A percentile compares a stretch with the other conserved stretches of the same genome.
Evolutionary conservation across 1,140 invertebrate species (phyloP).

Genomic region (Macrobrachium rosenbergii): DNA sequence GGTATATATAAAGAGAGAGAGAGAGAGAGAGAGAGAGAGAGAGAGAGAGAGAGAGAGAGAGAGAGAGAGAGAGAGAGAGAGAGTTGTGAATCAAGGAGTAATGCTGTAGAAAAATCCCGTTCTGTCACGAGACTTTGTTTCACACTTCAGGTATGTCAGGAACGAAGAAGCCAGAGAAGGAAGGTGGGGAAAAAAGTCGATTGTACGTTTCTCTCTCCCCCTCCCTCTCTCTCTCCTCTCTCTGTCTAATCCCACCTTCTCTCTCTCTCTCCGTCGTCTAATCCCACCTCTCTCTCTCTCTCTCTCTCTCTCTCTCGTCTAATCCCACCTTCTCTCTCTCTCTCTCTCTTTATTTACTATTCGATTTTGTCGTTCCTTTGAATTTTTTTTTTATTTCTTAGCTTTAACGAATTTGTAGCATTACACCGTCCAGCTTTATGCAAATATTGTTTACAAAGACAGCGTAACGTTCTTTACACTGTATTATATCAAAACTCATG

Average conservation of each 20-base stretch:
- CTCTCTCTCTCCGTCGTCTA: slow-evolving; percentile 44
- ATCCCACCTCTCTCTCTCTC: slow-evolving; percentile 39
- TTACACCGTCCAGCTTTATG: no score
- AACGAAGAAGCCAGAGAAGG: no score
- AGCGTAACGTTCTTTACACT: no score
- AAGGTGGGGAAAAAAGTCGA: no score
- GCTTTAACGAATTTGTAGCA: neutral
- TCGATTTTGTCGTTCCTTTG: neutral
- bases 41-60: slow-evolving; percentile 13
- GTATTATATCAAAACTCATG: no score
- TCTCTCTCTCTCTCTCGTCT: slow-evolving; percentile 12
- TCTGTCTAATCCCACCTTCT: no score
- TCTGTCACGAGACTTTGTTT: no score
- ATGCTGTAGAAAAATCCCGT: neutral
- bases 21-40: slow-evolving; percentile 1
- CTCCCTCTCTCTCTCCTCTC: slow-evolving; percentile 42
- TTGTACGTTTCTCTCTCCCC: no score
- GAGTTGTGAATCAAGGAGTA: neutral
- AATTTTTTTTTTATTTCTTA: neutral
- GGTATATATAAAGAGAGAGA: neutral
- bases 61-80: slow-evolving; percentile 31
- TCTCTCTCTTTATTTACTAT: slow-evolving; percentile 27
- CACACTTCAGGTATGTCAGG: no score
- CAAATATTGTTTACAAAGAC: no score
- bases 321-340: neutral